phyloP scores from a whole-genome alignment of 2,113 vertebrate species.

The Scalopus aquaticus region DNA sequence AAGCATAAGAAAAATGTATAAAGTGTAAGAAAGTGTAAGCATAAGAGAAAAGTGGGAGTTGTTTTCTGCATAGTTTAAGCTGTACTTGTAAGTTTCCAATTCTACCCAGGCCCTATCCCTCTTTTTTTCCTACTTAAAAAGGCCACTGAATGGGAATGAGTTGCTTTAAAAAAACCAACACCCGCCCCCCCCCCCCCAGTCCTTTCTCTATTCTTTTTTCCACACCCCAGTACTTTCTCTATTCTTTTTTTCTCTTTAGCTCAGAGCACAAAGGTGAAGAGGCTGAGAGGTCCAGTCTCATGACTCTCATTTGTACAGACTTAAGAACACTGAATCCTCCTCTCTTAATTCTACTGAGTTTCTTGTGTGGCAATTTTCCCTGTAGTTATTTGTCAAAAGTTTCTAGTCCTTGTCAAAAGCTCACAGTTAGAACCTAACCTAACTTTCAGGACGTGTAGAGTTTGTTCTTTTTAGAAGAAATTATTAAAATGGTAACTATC shows the following conservation, averaged over 20 bases:
- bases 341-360: neutral
- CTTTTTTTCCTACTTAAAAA: neutral
- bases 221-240: too few relatives aligned
- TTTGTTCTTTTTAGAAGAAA: slow-evolving; percentile 35
- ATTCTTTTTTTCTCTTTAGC: neutral
- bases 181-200: neutral
- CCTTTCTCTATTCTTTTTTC: too few relatives aligned
- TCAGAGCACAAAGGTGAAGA: slow-evolving; percentile 35
- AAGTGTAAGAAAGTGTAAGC: neutral
- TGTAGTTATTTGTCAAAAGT: neutral
- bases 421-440: neutral
- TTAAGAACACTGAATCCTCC: slow-evolving; percentile 30
- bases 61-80: neutral
- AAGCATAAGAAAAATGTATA: neutral
- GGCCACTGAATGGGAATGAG: neutral
- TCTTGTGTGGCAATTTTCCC: slow-evolving; percentile 7
- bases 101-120: neutral
- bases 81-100: neutral
- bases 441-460: neutral
- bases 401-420: neutral
- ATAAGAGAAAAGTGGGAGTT: neutral
- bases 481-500: neutral
- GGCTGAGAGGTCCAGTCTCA: neutral
- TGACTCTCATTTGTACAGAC: neutral
- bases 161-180: neutral